These are phyloP conservation scores for Ariopsis seemanni DNA, from an alignment of 2,113 vertebrate species.

Conservation along the genomic window DNA sequence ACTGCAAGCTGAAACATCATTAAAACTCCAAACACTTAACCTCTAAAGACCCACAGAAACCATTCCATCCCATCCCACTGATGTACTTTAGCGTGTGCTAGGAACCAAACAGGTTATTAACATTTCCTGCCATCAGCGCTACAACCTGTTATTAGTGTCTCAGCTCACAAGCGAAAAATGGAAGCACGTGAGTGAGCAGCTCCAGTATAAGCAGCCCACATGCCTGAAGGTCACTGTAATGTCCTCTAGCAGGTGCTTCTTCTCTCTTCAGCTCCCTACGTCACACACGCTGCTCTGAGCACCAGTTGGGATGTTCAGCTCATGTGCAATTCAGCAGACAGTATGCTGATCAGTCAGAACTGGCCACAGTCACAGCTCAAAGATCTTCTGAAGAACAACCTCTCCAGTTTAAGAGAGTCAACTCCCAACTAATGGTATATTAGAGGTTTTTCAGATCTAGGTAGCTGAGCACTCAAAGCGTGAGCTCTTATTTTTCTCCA, in stretches of 20 bases:
- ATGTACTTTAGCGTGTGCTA: constrained; percentile 49
- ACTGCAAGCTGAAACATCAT: constrained; percentile 22
- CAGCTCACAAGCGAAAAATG: constrained; percentile 48
- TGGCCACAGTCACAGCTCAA: constrained; percentile 30
- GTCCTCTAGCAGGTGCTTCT: constrained; percentile 58
- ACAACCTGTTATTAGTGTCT: constrained; percentile 48
- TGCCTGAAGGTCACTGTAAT: constrained; percentile 69
- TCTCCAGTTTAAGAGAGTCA: neutral
- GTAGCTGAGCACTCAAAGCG: constrained; percentile 8
- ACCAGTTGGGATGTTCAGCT: constrained; percentile 65
- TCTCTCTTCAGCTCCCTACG: constrained; percentile 43
- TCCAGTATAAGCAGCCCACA: constrained; percentile 57
- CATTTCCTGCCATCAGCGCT: constrained; percentile 52
- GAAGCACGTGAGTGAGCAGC: constrained; percentile 56
- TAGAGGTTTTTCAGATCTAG: neutral
- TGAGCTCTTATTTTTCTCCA: neutral
- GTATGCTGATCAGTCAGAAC: constrained; percentile 45
- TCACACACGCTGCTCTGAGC: constrained; percentile 61
- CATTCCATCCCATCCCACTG: constrained; percentile 45
- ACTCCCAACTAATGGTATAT: neutral
- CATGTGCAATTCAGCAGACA: constrained; percentile 54
- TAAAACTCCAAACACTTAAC: constrained; percentile 44
- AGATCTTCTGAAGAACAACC: neutral
- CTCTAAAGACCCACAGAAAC: constrained; percentile 52
- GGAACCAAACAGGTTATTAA: constrained; percentile 60